Evolutionary conservation across 2,797 vertebrate species (phyloP).

Genomic region (Iguana delicatissima): DNA sequence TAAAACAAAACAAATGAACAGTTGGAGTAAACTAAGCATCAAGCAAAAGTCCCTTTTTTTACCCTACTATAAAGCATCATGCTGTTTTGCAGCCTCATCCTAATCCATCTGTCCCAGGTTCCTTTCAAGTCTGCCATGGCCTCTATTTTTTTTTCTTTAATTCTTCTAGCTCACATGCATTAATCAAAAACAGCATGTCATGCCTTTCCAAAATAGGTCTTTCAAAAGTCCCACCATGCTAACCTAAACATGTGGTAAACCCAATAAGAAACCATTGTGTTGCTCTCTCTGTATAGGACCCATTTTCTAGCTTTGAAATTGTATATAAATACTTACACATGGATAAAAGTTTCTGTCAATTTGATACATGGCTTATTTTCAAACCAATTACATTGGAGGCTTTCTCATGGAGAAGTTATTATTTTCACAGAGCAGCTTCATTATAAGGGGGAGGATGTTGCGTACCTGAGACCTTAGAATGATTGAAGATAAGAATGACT

Average conservation of each 20-base stretch:
- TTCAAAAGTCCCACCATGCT: conserved; percentile 7
- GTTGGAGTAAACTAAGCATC: neutral
- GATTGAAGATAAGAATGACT: conserved; percentile 19
- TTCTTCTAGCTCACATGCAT: neutral
- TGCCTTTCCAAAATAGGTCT: neutral
- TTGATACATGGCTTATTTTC: conserved; percentile 5
- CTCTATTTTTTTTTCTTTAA: neutral
- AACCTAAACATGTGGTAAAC: neutral
- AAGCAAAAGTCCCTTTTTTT: no score
- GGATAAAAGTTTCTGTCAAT: conserved; percentile 43
- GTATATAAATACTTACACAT: neutral
- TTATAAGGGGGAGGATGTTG: conserved; percentile 17
- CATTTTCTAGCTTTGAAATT: neutral
- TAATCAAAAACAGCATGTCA: neutral
- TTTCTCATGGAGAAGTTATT: neutral
- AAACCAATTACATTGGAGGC: neutral
- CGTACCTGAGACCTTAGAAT: conserved; percentile 1
- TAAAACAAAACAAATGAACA: neutral
- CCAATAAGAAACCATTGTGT: neutral
- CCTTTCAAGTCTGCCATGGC: neutral
- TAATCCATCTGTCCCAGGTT: neutral
- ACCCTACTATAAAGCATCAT: neutral
- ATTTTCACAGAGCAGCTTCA: conserved; percentile 31
- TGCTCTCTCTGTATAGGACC: neutral
- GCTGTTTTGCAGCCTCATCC: no score